A percentile compares a stretch with the other conserved stretches of the same genome.
phyloP scores from a whole-genome alignment of 53 echinoderm and acorn worm species.

The Stichopus horrens region DNA sequence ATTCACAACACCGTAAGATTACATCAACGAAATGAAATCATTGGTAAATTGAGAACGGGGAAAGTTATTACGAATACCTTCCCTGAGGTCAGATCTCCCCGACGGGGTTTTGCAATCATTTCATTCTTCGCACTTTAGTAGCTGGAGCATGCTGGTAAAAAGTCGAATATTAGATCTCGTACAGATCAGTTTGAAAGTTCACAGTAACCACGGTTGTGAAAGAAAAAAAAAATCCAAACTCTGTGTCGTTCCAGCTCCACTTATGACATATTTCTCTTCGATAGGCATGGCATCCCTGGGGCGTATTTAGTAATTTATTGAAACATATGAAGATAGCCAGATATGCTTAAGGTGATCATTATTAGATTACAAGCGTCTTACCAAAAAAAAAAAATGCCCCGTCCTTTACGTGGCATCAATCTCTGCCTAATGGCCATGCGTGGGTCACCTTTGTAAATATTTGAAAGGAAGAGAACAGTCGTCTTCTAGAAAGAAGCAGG shows the following conservation, averaged over 20 bases:
- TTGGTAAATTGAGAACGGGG: not conserved
- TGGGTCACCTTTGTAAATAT: no score
- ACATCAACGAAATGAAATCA: not conserved
- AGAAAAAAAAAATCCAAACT: not conserved
- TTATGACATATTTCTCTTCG: conserved; percentile 8
- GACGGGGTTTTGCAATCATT: not conserved
- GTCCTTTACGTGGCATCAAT: not conserved
- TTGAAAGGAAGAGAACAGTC: no score
- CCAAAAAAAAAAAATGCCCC: not conserved
- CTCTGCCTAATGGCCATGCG: not conserved
- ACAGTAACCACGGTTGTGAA: not conserved
- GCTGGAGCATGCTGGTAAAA: not conserved
- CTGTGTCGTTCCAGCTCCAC: not conserved
- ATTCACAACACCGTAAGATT: not conserved
- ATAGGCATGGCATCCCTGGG: conserved; percentile 24
- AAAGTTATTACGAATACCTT: not conserved
- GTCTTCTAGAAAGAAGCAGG: no score
- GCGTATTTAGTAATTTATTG: conserved; percentile 12
- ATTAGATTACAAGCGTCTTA: conserved; percentile 36
- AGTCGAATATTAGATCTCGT: conserved; percentile 20
- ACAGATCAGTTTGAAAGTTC: conserved; percentile 7
- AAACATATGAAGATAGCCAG: conserved; percentile 41
- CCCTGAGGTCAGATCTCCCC: not conserved
- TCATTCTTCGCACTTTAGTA: not conserved
- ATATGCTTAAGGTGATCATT: conserved; percentile 35